Conservation (phyloP, 2,888 invertebrate species). For the Phortica okadai region DNA sequence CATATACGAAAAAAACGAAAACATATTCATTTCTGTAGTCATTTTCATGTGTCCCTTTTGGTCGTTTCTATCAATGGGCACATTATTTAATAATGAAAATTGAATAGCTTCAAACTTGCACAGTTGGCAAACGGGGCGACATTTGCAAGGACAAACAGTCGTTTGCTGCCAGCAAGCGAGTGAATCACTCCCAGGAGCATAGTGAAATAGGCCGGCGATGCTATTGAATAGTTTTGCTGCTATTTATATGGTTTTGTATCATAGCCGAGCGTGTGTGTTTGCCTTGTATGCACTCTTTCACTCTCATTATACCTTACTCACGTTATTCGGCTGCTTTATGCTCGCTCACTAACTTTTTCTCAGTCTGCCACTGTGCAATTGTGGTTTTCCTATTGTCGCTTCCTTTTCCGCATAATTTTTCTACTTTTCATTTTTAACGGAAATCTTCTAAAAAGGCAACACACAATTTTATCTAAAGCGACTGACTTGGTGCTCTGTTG, state of each 20-base stretch:
- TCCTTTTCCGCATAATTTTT: constrained; percentile 70
- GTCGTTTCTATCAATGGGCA: constrained; percentile 54
- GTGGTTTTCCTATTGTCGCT: constrained; percentile 72
- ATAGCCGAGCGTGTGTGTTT: background rate
- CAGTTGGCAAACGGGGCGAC: too few relatives aligned
- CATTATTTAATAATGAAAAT: constrained; percentile 72
- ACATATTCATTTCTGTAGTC: background rate
- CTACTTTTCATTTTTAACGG: constrained; percentile 43
- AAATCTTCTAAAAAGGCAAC: constrained; percentile 26
- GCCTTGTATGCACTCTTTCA: background rate
- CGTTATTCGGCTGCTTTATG: background rate
- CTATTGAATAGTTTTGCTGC: background rate
- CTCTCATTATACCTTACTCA: background rate
- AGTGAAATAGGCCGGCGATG: constrained; percentile 3
- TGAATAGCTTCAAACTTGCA: constrained; percentile 58
- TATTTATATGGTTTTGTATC: background rate
- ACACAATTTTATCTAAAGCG: background rate
- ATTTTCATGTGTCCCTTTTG: constrained; percentile 2
- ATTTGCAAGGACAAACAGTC: background rate
- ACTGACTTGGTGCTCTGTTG: background rate
- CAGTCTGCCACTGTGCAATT: constrained; percentile 52
- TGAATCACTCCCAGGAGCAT: constrained; percentile 3
- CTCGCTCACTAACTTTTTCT: background rate
- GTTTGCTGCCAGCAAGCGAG: background rate
- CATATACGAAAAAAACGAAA: background rate